Percentiles rank a stretch among this genome's conserved stretches.
phyloP scores from a whole-genome alignment of 1,140 invertebrate genomes.

The Halesus radiatus region DNA sequence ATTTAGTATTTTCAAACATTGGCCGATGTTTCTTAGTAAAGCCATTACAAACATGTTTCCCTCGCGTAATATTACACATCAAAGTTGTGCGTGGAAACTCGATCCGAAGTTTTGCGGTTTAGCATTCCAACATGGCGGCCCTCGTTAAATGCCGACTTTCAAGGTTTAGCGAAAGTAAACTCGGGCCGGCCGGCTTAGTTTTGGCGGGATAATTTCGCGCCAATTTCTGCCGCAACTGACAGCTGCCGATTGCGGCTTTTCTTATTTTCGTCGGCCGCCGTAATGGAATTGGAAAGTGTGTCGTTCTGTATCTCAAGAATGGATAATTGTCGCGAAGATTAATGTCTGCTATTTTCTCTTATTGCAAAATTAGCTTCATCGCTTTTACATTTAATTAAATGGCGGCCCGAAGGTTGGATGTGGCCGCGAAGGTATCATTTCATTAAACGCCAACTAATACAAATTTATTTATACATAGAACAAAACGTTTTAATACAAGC shows the following conservation, averaged over 20 bases:
- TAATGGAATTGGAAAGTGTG: constrained; percentile 14
- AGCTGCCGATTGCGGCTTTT: constrained; percentile 18
- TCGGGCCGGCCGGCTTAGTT: neutral
- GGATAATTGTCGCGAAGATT: constrained; percentile 13
- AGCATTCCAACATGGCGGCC: neutral
- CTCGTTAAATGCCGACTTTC: constrained; percentile 1
- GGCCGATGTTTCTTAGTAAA: no score
- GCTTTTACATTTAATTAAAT: neutral
- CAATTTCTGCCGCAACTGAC: constrained; percentile 13
- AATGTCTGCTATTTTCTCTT: constrained; percentile 23
- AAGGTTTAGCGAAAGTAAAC: constrained; percentile 29
- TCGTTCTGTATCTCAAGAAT: neutral
- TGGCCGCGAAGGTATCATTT: no score
- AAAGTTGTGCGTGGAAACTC: constrained; percentile 6
- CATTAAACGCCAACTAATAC: no score
- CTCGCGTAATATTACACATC: constrained; percentile 3
- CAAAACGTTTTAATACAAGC: no score
- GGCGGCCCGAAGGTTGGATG: neutral
- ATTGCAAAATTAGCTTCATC: constrained; percentile 3
- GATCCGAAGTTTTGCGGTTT: constrained; percentile 26
- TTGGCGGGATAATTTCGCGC: constrained; percentile 33
- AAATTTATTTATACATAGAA: no score
- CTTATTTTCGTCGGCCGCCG: neutral
- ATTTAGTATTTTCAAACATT: no score
- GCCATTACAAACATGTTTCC: neutral